Evolutionary conservation across 2,888 invertebrate species (phyloP).

Genomic region (Nymphalis c-album): DNA sequence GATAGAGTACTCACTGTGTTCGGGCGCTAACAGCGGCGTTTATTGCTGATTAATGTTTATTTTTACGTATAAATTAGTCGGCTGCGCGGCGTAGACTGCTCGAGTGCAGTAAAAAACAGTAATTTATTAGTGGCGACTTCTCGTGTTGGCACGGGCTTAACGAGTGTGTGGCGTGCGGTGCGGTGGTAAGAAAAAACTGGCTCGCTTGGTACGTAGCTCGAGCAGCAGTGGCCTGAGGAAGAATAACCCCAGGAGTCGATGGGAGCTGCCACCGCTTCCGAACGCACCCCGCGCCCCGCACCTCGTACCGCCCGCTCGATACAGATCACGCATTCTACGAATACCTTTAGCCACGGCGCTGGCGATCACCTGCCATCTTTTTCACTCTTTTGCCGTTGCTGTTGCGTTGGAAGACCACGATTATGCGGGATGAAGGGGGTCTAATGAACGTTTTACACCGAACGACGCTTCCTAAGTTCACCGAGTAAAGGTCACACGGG

Average conservation of each 20-base stretch:
- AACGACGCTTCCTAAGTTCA: slow-evolving; percentile 81
- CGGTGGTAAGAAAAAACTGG: slow-evolving; percentile 84
- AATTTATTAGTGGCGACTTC: slow-evolving; percentile 84
- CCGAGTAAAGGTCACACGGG: slow-evolving; percentile 79
- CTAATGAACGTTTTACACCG: slow-evolving; percentile 77
- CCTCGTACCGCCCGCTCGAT: slow-evolving; percentile 70
- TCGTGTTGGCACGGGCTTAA: slow-evolving; percentile 84
- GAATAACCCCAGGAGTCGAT: slow-evolving; percentile 83
- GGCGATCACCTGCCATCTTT: slow-evolving; percentile 72
- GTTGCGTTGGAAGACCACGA: slow-evolving; percentile 61
- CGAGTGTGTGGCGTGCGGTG: slow-evolving; percentile 82
- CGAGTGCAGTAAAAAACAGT: slow-evolving; percentile 80
- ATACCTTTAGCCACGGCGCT: slow-evolving; percentile 77
- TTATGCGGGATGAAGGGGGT: slow-evolving; percentile 70
- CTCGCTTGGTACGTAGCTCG: slow-evolving; percentile 79
- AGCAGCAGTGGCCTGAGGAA: slow-evolving; percentile 82
- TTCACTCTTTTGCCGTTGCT: slow-evolving; percentile 67
- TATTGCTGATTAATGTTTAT: slow-evolving; percentile 77
- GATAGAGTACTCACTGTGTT: slow-evolving; percentile 76
- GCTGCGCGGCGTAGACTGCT: slow-evolving; percentile 80
- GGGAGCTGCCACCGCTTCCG: slow-evolving; percentile 82
- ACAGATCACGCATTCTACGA: slow-evolving; percentile 82
- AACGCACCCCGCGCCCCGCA: slow-evolving; percentile 74
- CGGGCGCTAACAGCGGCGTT: slow-evolving; percentile 73
- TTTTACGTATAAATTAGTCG: slow-evolving; percentile 79